Evolutionary conservation across 2,113 vertebrate species (phyloP).

Genomic region (Bombycilla garrulus): DNA sequence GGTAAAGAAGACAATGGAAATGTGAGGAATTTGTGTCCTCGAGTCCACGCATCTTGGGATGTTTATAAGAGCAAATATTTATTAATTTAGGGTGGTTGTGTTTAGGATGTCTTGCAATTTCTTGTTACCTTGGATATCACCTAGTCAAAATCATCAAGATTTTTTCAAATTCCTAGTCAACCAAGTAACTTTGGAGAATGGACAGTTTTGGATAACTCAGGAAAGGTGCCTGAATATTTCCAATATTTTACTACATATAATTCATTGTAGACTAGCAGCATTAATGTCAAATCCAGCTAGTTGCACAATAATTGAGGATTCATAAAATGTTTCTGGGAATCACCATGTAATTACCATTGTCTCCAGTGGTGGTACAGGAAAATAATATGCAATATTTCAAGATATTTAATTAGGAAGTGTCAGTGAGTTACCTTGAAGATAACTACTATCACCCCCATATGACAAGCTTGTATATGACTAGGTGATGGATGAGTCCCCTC

Average conservation of each 20-base stretch:
- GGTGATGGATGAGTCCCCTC: slow-evolving; percentile 37
- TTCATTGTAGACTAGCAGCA: background rate
- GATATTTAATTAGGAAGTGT: slow-evolving; percentile 61
- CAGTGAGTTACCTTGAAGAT: slow-evolving; percentile 59
- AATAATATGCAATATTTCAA: slow-evolving; percentile 61
- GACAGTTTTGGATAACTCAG: background rate
- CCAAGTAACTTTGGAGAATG: background rate
- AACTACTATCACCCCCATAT: slow-evolving; percentile 14
- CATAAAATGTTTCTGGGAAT: slow-evolving; percentile 38
- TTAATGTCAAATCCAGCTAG: background rate
- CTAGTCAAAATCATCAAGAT: background rate
- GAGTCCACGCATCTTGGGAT: background rate
- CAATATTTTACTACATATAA: background rate
- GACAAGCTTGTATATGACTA: slow-evolving; percentile 37
- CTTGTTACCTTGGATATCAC: background rate
- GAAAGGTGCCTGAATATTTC: background rate
- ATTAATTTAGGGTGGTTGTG: background rate
- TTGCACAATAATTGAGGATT: slow-evolving; percentile 40
- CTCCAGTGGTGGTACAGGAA: slow-evolving; percentile 7
- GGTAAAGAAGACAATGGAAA: background rate
- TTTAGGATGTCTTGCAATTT: background rate
- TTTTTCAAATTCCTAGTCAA: background rate
- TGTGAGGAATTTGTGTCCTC: background rate
- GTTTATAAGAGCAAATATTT: background rate
- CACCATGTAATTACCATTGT: slow-evolving; percentile 45